phyloP scores from a whole-genome alignment of 2,888 invertebrate genomes.

The Erpobdella octoculata region DNA sequence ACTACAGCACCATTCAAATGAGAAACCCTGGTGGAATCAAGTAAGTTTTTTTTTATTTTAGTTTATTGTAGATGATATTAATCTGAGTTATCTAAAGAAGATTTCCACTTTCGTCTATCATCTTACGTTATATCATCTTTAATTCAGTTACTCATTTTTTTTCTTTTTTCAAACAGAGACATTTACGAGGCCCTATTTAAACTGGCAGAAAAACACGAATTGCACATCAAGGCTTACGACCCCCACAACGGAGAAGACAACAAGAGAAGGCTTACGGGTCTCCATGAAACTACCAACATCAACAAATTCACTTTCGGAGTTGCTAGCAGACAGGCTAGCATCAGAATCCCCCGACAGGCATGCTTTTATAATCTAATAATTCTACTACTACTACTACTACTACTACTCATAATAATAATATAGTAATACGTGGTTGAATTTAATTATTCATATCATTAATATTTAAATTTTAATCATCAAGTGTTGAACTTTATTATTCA shows the following conservation, averaged over 20 bases:
- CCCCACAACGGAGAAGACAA: constrained; percentile 92
- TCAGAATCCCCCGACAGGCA: constrained; percentile 83
- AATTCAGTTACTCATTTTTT: neutral
- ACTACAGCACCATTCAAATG: constrained; percentile 89
- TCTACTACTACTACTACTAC: no score
- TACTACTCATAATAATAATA: no score
- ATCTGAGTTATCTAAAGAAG: neutral
- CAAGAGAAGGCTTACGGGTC: constrained; percentile 81
- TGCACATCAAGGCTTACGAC: constrained; percentile 92
- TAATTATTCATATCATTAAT: no score
- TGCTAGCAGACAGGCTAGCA: constrained; percentile 85
- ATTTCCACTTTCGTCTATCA: no score
- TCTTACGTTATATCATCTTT: neutral
- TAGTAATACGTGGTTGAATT: no score
- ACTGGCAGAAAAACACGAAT: constrained; percentile 77
- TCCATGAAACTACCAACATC: constrained; percentile 91
- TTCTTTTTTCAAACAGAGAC: constrained; percentile 61
- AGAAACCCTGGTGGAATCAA: constrained; percentile 57
- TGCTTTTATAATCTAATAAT: no score
- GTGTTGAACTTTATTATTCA: no score
- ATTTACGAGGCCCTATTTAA: constrained; percentile 93
- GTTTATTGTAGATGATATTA: neutral
- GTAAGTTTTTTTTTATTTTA: constrained; percentile 36
- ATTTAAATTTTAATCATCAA: no score
- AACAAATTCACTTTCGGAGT: constrained; percentile 87